Evolutionary conservation across 2,888 invertebrate species (phyloP).

Genomic region (Drosophila buzzatii): DNA sequence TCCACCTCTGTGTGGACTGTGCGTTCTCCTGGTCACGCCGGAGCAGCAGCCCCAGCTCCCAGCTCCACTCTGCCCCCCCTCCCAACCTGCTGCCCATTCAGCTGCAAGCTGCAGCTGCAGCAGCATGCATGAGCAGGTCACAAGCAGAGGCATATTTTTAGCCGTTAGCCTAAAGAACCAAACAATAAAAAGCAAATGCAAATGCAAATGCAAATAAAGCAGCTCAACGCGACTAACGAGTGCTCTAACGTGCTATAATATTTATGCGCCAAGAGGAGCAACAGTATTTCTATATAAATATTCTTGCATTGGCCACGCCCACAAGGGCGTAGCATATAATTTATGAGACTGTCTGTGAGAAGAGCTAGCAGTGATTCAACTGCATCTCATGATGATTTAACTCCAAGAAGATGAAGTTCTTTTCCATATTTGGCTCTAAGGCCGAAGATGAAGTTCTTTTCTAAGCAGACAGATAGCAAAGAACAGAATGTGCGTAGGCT

Average conservation of each 20-base stretch:
- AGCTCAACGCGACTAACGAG: background rate
- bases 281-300: background rate
- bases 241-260: constrained; percentile 23
- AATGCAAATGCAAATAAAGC: background rate
- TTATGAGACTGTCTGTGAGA: background rate
- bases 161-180: constrained; percentile 38
- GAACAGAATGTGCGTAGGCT: too few relatives aligned
- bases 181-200: background rate
- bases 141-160: constrained; percentile 46
- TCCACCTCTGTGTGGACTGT: constrained; percentile 11
- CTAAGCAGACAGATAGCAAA: too few relatives aligned
- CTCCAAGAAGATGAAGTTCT: background rate
- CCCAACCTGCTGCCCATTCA: constrained; percentile 7
- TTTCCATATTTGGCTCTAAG: too few relatives aligned
- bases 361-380: background rate
- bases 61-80: too few relatives aligned
- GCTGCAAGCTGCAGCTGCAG: constrained; percentile 51
- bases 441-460: too few relatives aligned
- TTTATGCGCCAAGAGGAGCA: background rate
- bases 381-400: background rate
- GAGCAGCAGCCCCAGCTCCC: background rate
- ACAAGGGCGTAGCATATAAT: background rate
- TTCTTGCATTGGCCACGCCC: background rate
- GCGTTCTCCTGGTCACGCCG: constrained; percentile 4
- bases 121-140: constrained; percentile 39